Conservation (phyloP, 2,888 invertebrate species). For the Prosapia bicincta region DNA sequence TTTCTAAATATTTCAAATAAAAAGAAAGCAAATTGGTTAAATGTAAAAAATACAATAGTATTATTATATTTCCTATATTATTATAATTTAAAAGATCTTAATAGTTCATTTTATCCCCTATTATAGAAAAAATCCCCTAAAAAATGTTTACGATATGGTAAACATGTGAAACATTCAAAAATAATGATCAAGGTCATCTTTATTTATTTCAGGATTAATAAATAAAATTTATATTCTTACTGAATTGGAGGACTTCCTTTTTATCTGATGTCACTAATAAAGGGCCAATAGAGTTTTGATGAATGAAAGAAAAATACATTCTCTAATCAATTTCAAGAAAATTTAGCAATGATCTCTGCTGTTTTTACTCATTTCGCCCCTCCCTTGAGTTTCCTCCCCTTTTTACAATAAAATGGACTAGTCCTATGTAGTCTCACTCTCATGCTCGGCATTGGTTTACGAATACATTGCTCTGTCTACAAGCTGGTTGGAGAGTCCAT, state of each 20-base stretch:
- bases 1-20: no score
- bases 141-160: not conserved
- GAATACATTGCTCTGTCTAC: slow-evolving; percentile 20
- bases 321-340: not conserved
- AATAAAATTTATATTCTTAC: not conserved
- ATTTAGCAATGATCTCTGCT: slow-evolving; percentile 8
- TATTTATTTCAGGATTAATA: not conserved
- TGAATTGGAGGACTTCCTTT: no score
- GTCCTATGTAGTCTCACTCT: slow-evolving; percentile 31
- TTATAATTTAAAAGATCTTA: no score
- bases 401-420: slow-evolving; percentile 37
- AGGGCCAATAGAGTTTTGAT: no score
- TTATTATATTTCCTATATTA: no score
- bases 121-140: no score
- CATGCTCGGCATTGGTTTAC: slow-evolving; percentile 21
- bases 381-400: slow-evolving; percentile 31
- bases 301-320: not conserved
- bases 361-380: slow-evolving; percentile 21
- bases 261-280: no score
- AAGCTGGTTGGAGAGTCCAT: slow-evolving; percentile 13
- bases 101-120: no score
- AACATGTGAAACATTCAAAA: not conserved
- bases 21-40: no score
- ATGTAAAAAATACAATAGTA: no score
- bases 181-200: not conserved